phyloP scores from a whole-genome alignment of 92 coral and sea anemone genomes.

The Actinostola sp. region DNA sequence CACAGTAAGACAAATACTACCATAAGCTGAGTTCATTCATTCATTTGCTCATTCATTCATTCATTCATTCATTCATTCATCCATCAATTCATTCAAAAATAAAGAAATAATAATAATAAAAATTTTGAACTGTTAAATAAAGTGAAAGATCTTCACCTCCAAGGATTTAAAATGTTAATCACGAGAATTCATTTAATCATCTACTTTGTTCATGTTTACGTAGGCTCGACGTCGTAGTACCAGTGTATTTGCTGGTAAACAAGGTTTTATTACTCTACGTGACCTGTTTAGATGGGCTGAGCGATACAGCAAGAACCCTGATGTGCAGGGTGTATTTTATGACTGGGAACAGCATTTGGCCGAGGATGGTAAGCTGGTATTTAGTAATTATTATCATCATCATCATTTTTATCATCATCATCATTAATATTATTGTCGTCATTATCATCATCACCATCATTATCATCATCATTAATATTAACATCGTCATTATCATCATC shows the following conservation, averaged over 20 bases:
- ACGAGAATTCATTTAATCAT: not conserved
- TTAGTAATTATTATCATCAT: not conserved
- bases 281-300: slow-evolving; percentile 98
- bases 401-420: not conserved
- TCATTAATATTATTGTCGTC: not conserved
- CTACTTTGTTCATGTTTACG: not conserved
- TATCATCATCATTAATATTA: not conserved
- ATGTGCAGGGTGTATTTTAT: slow-evolving; percentile 62
- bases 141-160: no score
- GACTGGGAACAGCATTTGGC: slow-evolving; percentile 98
- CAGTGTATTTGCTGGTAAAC: slow-evolving; percentile 94
- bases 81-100: no score
- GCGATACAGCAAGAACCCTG: slow-evolving; percentile 89
- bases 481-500: not conserved
- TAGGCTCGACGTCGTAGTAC: slow-evolving; percentile 88
- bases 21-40: no score
- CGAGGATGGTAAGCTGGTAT: slow-evolving; percentile 78
- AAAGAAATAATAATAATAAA: not conserved
- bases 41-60: no score
- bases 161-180: no score
- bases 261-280: slow-evolving; percentile 90
- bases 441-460: slow-evolving; percentile 7
- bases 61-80: no score
- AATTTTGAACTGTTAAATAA: no score
- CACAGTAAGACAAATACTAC: no score